These are phyloP conservation scores for Varanus salvator DNA, from an alignment of 2,113 vertebrate species.

Conservation along the genomic window DNA sequence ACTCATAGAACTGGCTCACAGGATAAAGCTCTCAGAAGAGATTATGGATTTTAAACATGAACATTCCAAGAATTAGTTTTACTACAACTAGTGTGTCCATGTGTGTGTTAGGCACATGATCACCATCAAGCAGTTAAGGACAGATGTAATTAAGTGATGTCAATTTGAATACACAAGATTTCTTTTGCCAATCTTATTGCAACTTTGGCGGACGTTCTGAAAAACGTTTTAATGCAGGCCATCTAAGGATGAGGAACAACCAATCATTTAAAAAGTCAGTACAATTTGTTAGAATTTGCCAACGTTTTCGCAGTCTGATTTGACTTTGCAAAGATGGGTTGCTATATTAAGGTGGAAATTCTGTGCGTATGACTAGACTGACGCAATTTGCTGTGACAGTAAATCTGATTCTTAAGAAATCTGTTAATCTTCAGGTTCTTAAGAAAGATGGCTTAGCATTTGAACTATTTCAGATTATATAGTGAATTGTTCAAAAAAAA, in stretches of 20 bases:
- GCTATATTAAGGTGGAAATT: neutral
- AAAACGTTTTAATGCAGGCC: neutral
- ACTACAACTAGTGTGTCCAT: neutral
- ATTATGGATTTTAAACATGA: neutral
- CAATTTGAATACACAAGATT: neutral
- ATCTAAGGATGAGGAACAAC: neutral
- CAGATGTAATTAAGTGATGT: constrained; percentile 11
- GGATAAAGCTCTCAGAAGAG: neutral
- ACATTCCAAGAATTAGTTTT: neutral
- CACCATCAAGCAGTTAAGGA: neutral
- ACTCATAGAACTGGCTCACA: neutral
- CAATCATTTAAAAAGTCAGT: neutral
- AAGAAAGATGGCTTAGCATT: constrained; percentile 18
- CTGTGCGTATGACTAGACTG: neutral
- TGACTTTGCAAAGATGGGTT: neutral
- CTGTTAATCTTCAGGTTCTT: constrained; percentile 12
- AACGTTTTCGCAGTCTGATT: neutral
- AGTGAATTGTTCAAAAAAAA: neutral
- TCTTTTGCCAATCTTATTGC: neutral
- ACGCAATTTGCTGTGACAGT: neutral
- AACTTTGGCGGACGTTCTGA: constrained; percentile 5
- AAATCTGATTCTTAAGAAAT: too few species aligned
- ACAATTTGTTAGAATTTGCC: neutral
- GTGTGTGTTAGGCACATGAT: neutral
- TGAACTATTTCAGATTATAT: constrained; percentile 53